Base-by-base conservation (phyloP, 2,888 invertebrate species). In the Lissonota sp. region DNA sequence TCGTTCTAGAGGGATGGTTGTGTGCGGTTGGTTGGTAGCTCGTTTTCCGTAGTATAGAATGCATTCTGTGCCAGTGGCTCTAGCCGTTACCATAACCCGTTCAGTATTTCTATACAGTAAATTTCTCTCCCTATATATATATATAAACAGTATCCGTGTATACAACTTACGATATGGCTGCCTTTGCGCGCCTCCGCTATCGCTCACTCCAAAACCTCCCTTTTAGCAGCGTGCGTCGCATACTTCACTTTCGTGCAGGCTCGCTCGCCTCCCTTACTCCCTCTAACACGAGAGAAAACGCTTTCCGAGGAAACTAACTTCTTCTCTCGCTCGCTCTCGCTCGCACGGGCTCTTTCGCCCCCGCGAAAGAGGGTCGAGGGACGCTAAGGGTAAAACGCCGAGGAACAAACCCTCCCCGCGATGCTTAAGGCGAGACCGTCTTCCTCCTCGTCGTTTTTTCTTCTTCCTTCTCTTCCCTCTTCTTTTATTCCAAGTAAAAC, bases 221-320 rank as follows among this genome's bases (percentile, higher is more conserved):
- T 26, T 74, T 66, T 57, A 75, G 58, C 80, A 66, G 82, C 82
- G 83, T 83, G 84, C 83, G 75, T 82, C 77, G 82, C 79, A 84
- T 82, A 84, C 79, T 80, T 72, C 66, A 82, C 74, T 77, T 62
- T 71, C 80, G 74, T 80, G 80, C 74, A 71, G 66, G 49, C 73
- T 55, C 14, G 7, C 73, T 67, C 72, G 42, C 42, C 53, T 51
- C 26, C 0, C 60, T 12, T 8, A 37, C 55, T 4, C 64, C n/a
- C 57, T 46, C 39, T 40, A 40, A 39, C 51, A 10, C 39, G 44
- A 12, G 57, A 39, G 63, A 63, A 7, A 72, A 62, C 53, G 63
- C 53, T 44, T 46, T 51, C 62, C 51, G n/a, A 39, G 53, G 75
- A 67, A 80, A 75, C 66, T 60, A 58, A 55, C 44, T 44, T 26